phyloP scores from a whole-genome alignment of 1,140 invertebrate genomes.

The Planococcus citri region DNA sequence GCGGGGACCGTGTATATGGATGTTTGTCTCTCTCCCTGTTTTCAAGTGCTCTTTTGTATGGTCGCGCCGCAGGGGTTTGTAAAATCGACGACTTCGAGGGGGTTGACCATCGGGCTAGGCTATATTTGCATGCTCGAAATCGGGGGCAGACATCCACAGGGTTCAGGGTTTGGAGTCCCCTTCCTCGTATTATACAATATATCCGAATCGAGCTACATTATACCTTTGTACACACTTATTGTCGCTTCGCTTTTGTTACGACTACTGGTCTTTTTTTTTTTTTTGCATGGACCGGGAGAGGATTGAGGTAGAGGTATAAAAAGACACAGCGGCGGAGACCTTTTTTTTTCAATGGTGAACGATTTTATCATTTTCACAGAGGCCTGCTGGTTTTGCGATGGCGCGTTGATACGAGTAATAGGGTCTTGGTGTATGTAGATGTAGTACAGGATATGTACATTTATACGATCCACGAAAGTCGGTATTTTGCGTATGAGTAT shows the following conservation, averaged over 20 bases:
- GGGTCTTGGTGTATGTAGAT: no score
- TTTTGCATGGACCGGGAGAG: background rate
- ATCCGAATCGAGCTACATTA: background rate
- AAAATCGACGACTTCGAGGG: background rate
- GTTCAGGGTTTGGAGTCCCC: no score
- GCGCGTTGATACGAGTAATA: no score
- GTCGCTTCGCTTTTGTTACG: background rate
- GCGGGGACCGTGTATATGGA: background rate
- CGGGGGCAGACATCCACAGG: no score
- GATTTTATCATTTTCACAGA: background rate
- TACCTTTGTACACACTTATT: background rate
- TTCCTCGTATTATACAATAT: no score
- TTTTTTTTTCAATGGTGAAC: background rate
- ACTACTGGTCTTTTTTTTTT: background rate
- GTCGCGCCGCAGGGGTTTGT: background rate
- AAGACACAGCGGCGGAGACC: no score
- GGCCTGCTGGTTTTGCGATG: background rate
- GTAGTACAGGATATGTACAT: no score
- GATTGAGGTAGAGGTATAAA: no score
- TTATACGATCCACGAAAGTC: no score
- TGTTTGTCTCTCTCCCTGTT: background rate
- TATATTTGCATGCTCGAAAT: no score
- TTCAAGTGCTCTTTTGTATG: no score
- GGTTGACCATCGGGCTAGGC: background rate
- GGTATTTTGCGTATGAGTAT: no score